Evolutionary conservation across 2,113 vertebrate genomes (phyloP).

Genomic region (Grus americana): DNA sequence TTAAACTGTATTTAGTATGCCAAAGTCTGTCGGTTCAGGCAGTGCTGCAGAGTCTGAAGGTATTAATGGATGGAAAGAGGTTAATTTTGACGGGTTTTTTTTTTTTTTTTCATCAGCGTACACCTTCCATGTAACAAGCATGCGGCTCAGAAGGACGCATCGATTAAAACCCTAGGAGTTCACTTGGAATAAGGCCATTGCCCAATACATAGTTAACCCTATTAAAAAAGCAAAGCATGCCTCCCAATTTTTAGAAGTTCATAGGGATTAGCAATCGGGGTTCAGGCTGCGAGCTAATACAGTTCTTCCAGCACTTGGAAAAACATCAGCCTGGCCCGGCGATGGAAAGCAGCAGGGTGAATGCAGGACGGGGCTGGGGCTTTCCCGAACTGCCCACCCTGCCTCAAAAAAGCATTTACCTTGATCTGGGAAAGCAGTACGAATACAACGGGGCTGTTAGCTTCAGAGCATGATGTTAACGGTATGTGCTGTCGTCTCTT

Average conservation of each 20-base stretch:
- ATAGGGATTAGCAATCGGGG: neutral
- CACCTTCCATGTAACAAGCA: neutral
- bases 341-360: neutral
- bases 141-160: neutral
- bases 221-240: neutral
- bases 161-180: neutral
- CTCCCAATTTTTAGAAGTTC: neutral
- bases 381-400: neutral
- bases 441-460: neutral
- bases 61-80: neutral
- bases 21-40: neutral
- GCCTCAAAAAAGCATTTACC: neutral
- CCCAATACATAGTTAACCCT: neutral
- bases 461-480: neutral
- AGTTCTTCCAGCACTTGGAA: neutral
- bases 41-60: neutral
- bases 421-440: neutral
- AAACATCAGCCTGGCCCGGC: neutral
- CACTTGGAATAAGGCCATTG: neutral
- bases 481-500: neutral
- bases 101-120: neutral
- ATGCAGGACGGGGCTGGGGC: neutral
- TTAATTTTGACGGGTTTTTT: neutral
- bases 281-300: neutral
- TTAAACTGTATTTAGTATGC: neutral